A percentile compares a stretch with the other conserved stretches of the same genome.
These are phyloP conservation scores for Micrasema minimum DNA, from an alignment of 1,140 invertebrate genomes.

Conservation along the genomic window DNA sequence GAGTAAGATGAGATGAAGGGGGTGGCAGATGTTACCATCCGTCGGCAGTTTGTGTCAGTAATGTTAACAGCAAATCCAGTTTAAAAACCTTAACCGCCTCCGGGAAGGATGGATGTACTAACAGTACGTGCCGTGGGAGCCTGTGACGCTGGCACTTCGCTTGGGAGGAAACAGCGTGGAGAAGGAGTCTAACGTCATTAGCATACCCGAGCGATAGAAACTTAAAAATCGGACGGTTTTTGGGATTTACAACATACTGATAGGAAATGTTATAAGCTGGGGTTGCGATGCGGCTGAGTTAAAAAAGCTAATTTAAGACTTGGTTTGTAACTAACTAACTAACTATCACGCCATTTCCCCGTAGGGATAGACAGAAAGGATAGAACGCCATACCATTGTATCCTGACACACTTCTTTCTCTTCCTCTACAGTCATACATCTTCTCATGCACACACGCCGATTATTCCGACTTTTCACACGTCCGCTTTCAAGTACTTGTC, in stretches of 20 bases:
- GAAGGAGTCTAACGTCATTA: slow-evolving; percentile 47
- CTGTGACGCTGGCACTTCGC: neutral
- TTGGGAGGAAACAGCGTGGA: slow-evolving; percentile 2
- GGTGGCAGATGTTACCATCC: slow-evolving; percentile 39
- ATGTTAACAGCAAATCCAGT: slow-evolving; percentile 44
- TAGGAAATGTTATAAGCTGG: slow-evolving; percentile 37
- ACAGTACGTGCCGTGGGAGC: neutral
- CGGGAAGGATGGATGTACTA: slow-evolving; percentile 8
- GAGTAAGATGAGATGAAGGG: slow-evolving; percentile 19
- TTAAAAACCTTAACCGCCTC: slow-evolving; percentile 35
- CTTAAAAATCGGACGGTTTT: slow-evolving; percentile 40
- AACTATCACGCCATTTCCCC: no score
- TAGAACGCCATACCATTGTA: no score
- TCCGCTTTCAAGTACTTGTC: no score
- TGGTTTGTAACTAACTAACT: slow-evolving; percentile 1
- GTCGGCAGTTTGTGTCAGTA: slow-evolving; percentile 46
- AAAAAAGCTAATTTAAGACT: slow-evolving; percentile 40
- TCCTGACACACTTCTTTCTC: no score
- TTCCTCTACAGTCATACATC: no score
- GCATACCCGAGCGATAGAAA: slow-evolving; percentile 44
- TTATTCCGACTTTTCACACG: no score
- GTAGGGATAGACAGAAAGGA: no score
- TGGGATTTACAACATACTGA: slow-evolving; percentile 29
- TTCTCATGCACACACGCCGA: no score
- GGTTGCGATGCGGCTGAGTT: slow-evolving; percentile 17